Percentiles rank a stretch among this genome's conserved stretches.
Conservation (phyloP, 2,113 vertebrate species). For the Diadophis punctatus region DNA sequence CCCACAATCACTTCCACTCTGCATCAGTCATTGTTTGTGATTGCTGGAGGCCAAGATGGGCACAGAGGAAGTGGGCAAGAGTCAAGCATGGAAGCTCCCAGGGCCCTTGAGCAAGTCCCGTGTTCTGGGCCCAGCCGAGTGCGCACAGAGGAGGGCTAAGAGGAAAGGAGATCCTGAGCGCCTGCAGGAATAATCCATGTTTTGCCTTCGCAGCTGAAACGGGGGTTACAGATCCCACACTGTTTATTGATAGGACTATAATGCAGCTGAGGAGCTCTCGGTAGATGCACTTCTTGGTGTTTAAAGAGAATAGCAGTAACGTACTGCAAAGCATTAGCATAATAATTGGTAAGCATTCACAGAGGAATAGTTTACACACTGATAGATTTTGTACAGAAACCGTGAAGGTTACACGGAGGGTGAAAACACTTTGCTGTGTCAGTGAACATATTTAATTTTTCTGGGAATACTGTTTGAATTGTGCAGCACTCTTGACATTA, state of each 20-base stretch:
- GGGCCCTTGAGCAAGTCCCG: neutral
- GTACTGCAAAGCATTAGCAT: conserved; percentile 80
- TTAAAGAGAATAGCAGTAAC: conserved; percentile 76
- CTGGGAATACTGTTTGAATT: conserved; percentile 78
- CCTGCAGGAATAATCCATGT: neutral
- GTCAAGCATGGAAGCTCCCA: neutral
- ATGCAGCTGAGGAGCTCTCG: conserved; percentile 59
- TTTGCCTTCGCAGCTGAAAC: conserved; percentile 51
- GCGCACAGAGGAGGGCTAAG: neutral
- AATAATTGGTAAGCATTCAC: conserved; percentile 83
- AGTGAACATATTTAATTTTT: conserved; percentile 84
- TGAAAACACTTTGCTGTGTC: conserved; percentile 84
- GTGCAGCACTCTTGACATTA: conserved; percentile 66
- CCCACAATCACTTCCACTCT: neutral
- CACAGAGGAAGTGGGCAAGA: neutral
- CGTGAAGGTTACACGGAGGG: conserved; percentile 79
- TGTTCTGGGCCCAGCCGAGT: neutral
- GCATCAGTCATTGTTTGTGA: neutral
- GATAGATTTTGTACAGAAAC: conserved; percentile 81
- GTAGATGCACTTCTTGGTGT: conserved; percentile 75
- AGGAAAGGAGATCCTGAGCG: neutral
- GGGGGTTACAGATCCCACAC: conserved; percentile 58
- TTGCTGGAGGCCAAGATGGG: neutral
- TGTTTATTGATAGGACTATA: conserved; percentile 65
- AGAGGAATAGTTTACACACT: conserved; percentile 83